phyloP scores from a whole-genome alignment of 2,888 invertebrate species.

The Drosophila peninsularis region DNA sequence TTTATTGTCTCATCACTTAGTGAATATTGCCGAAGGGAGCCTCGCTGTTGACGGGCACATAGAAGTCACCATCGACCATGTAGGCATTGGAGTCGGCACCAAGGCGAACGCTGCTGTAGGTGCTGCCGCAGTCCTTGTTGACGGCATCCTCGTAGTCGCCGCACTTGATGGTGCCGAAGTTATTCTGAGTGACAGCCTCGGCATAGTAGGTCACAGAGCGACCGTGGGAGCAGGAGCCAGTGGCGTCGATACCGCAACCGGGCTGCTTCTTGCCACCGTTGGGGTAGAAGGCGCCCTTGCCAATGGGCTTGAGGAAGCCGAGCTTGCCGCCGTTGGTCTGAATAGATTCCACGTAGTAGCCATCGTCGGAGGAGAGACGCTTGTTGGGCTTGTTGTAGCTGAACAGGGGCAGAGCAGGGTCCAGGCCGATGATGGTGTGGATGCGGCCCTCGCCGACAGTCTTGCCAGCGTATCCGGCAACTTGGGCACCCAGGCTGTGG shows the following conservation, averaged over 20 bases:
- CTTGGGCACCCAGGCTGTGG: conserved; percentile 87
- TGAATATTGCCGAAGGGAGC: conserved; percentile 62
- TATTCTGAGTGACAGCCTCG: conserved; percentile 81
- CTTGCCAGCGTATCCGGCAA: conserved; percentile 87
- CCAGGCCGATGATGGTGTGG: conserved; percentile 86
- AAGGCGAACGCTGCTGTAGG: conserved; percentile 65
- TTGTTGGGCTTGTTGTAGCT: conserved; percentile 52
- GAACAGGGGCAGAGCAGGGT: conserved; percentile 78
- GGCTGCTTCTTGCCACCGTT: conserved; percentile 86
- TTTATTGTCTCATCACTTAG: conserved; percentile 22
- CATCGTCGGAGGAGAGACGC: conserved; percentile 70
- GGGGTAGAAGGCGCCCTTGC: conserved; percentile 85
- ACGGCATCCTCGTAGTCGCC: conserved; percentile 73
- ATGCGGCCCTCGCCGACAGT: conserved; percentile 86
- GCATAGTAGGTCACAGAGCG: conserved; percentile 84
- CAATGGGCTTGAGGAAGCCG: conserved; percentile 79
- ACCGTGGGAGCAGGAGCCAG: conserved; percentile 83
- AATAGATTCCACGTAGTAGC: conserved; percentile 77
- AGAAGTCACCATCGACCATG: conserved; percentile 65
- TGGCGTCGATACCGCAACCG: conserved; percentile 84
- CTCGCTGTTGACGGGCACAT: conserved; percentile 69
- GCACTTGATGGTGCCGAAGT: conserved; percentile 66
- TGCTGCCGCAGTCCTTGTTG: conserved; percentile 54
- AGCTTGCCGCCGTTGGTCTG: conserved; percentile 77
- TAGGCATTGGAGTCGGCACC: conserved; percentile 64